phyloP scores from a whole-genome alignment of 2,888 invertebrate species.

The Epinotia demarniana region DNA sequence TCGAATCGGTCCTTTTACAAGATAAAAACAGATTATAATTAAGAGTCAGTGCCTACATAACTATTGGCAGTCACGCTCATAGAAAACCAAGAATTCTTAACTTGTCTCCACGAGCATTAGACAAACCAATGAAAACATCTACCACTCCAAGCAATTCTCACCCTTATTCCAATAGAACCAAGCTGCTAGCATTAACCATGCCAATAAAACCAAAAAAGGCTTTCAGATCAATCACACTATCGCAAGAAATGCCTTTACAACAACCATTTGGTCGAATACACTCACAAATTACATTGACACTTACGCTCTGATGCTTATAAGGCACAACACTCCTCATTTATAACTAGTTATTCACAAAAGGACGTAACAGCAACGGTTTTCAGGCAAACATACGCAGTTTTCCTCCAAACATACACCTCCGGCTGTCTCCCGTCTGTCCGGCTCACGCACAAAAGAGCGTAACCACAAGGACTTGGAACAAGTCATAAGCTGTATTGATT shows the following conservation, averaged over 20 bases:
- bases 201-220: constrained; percentile 1
- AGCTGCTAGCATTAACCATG: not conserved
- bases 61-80: not conserved
- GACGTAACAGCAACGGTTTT: not conserved
- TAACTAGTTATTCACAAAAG: not conserved
- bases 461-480: not conserved
- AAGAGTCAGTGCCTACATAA: not conserved
- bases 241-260: not conserved
- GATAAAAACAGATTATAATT: not conserved
- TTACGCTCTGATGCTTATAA: not conserved
- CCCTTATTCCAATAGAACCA: not conserved
- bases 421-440: not conserved
- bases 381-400: not conserved
- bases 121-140: not conserved
- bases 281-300: not conserved
- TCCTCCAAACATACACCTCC: not conserved
- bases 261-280: not conserved
- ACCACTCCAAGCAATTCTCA: not conserved
- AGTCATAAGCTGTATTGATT: not conserved
- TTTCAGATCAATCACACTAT: constrained; percentile 14
- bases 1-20: not conserved
- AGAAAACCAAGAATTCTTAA: constrained; percentile 7
- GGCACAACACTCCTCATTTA: not conserved
- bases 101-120: not conserved
- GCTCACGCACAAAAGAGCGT: not conserved